Base-by-base conservation (phyloP, 2,113 vertebrate species). In the Semnopithecus entellus region DNA sequence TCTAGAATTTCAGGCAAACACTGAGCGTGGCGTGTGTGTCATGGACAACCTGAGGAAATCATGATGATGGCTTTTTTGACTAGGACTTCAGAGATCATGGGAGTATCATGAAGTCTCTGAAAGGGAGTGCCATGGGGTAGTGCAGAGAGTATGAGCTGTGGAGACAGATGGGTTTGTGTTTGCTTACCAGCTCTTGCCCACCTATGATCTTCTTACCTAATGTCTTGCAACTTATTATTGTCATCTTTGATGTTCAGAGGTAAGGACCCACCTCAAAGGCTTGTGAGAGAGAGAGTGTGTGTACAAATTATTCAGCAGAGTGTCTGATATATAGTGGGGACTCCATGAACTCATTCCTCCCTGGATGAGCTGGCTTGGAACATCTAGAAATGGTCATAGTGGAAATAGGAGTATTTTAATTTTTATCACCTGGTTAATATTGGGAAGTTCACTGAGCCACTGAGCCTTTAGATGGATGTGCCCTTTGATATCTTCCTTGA, bases 401-500 rank as follows among this genome's bases (percentile, higher is more conserved):
- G 70, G 30, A 78, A 94, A 86, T 35, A 57, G 82, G 86, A 76
- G 12, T 84, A 30, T 43, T 93, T 95, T 88, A 16, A 79, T 87
- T 95, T 96, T 90, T 70, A 64, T 88, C 57, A 95, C 14, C 5
- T 89, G 25, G 32, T 96, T 94, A 68, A 48, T 83, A 30, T 27
- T 93, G 81, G 40, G 55, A 79, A 91, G 66, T 23, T 72, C 55
- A 75, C 66, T 23, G 66, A 82, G 18, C 17, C 55, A 75, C 72
- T 18, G 66, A 78, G 18, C 17, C 18, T 80, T 91, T 85, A 70
- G 80, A 66, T 79, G 75, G 50, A 32, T 92, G 38, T 86, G 17
- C 52, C 68, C 66, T 82, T 87, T 80, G 87, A 83, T 96, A 92
- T 84, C 73, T 93, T 88, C 64, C 82, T 90, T 91, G 72, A 88